Base-by-base conservation (phyloP, 1,140 invertebrate species). In the Heliothis virescens region DNA sequence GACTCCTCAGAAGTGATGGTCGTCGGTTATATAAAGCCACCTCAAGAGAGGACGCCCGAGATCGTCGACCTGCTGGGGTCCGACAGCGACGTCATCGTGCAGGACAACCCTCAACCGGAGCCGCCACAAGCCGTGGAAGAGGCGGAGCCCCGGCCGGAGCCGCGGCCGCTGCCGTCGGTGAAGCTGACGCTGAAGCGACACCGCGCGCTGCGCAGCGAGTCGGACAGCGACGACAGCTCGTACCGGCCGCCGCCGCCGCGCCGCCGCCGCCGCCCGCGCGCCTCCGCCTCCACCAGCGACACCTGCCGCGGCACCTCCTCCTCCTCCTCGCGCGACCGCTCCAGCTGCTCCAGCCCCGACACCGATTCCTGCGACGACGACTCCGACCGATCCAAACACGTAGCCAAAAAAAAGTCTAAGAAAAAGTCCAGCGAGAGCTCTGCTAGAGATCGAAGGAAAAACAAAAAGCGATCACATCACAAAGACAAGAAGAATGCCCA, bases 81-180 rank as follows among this genome's bases (percentile, higher is more conserved):
- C 2, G 96, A 96, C 79, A 96, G 95, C 62, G 96, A 96, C 86
- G 95, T 96, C 4, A 92, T 96, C 2, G 95, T 96, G 55, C 94
- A 96, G 55, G 94, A 95, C n/a, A 85, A 48, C 65, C 55, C 74
- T 11, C 80, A 55, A 29, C 74, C 86, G 15, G 83, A 85, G 52
- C 82, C 82, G 83, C 21, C 11, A 2, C 57, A 78, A 75, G 47
- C 76, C 53, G 13, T 60, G 63, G 48, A 62, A 57, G 55, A 2
- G 55, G 15, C 55, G 29, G n/a, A 60, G 63, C 53, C 71, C 53
- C 29, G 71, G 5, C 34, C 34, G 10, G 84, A 88, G 18, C 65
- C 7, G 15, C 75, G 81, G 11, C 47, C 83, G 5, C 71, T 59
- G 29, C 80, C 87, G 5, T 77, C 90, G 18, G 92, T 93, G 0